These are phyloP conservation scores for Volucella inanis DNA, from an alignment of 2,888 invertebrate genomes.

Conservation along the genomic window DNA sequence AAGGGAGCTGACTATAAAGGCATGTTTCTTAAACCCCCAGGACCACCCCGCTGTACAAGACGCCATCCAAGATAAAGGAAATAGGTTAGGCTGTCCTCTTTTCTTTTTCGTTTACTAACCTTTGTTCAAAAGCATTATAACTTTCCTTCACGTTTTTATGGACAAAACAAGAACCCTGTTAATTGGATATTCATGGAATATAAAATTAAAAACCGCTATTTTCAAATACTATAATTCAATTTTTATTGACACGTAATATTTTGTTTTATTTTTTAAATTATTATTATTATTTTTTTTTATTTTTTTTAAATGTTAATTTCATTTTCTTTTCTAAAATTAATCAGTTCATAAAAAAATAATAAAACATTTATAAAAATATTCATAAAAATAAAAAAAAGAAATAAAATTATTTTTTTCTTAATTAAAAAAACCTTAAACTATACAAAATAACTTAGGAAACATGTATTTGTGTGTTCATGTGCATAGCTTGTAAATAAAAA, in stretches of 20 bases:
- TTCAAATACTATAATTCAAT: constrained; percentile 68
- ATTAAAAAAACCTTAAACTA: constrained; percentile 38
- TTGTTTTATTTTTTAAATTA: constrained; percentile 33
- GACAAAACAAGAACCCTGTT: too few species aligned
- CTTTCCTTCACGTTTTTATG: too few species aligned
- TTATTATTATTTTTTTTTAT: constrained; percentile 37
- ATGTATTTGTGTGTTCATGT: constrained; percentile 61
- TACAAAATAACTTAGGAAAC: constrained; percentile 70
- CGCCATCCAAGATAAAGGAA: too few species aligned
- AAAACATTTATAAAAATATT: constrained; percentile 25
- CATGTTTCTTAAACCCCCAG: too few species aligned
- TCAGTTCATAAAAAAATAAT: constrained; percentile 71
- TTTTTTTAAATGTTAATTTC: constrained; percentile 34
- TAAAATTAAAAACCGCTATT: not conserved
- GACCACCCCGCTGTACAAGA: too few species aligned
- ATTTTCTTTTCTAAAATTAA: constrained; percentile 58
- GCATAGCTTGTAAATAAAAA: constrained; percentile 16
- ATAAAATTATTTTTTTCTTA: constrained; percentile 14
- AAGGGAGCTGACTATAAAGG: too few species aligned
- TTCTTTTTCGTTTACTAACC: too few species aligned
- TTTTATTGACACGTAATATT: constrained; percentile 71
- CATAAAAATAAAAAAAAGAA: not conserved
- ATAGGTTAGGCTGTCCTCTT: too few species aligned
- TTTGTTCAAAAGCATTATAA: too few species aligned
- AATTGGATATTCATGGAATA: too few species aligned